A percentile compares a stretch with the other conserved stretches of the same genome.
Evolutionary conservation across 2,797 vertebrate genomes (phyloP).

Genomic region (Lophotriccus pileatus): DNA sequence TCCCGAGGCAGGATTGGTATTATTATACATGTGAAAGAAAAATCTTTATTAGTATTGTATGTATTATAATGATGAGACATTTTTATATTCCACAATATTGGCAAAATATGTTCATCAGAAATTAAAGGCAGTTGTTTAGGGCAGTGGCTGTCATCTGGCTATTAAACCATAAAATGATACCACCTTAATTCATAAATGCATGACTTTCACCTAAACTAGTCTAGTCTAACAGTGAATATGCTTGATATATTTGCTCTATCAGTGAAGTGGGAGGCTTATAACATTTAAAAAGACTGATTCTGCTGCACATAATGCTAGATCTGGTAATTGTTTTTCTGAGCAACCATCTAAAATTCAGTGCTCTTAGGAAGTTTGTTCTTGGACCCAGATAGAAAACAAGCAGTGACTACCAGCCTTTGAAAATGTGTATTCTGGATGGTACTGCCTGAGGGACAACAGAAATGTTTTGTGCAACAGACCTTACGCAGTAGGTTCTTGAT

Average conservation of each 20-base stretch:
- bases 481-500: neutral
- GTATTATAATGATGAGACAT: neutral
- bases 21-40: slow-evolving; percentile 16
- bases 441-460: neutral
- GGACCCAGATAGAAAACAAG: neutral
- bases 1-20: neutral
- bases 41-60: neutral
- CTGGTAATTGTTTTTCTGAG: neutral
- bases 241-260: neutral
- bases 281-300: neutral
- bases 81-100: neutral
- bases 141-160: neutral
- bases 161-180: neutral
- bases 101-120: neutral
- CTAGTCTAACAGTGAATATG: neutral
- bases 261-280: neutral
- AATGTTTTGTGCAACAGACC: neutral
- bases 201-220: neutral
- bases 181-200: neutral
- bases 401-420: neutral
- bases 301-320: neutral
- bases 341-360: neutral
- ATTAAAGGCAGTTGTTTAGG: neutral
- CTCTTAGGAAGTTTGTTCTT: neutral
- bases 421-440: neutral